Base-by-base conservation (phyloP, 2,797 vertebrate genomes). In the Sebastes cheni region DNA sequence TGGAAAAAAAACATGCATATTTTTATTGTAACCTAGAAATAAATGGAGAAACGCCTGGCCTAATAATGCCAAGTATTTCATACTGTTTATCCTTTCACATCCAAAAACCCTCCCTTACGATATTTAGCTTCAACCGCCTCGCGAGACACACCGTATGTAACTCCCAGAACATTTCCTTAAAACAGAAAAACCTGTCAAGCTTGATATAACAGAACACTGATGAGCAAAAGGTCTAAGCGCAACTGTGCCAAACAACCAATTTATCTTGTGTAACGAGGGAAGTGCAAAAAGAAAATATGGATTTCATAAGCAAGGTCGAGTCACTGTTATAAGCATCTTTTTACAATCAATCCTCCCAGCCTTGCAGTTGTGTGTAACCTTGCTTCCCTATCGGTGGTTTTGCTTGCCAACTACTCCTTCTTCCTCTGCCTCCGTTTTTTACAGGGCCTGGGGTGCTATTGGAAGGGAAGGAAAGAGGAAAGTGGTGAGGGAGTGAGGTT, bases 231-330 rank as follows among this genome's bases (percentile, higher is more conserved):
- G 83, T 87, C 81, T 77, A 46, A 74, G 73, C 32, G 68, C 81
- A 88, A 80, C 69, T 75, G 72, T 77, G 84, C 82, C 82, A 82
- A 80, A 86, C 81, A 87, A 78, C 59, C 79, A 82, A 88, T 87
- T 84, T 84, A 71, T 91, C 76, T 82, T 80, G 80, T 88, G 86
- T 81, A 90, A 91, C 68, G 34, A 77, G 78, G 87, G 74, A 92
- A 80, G 71, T 14, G 54, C n/a, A 70, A 75, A 85, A 70, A 82
- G 80, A 81, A 82, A 87, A 88, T 68, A 75, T 78, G 66, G 80
- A 89, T 89, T 91, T 89, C 81, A 88, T 85, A 86, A 88, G 88
- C 72, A 90, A 94, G 90, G 93, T 91, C 88, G 70, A 87, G 83
- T 86, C 86, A 72, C 75, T 67, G 80, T 84, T 87, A 84, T 81